Evolutionary conservation across 1,140 invertebrate genomes (phyloP).

Genomic region (Drosophila burlai): DNA sequence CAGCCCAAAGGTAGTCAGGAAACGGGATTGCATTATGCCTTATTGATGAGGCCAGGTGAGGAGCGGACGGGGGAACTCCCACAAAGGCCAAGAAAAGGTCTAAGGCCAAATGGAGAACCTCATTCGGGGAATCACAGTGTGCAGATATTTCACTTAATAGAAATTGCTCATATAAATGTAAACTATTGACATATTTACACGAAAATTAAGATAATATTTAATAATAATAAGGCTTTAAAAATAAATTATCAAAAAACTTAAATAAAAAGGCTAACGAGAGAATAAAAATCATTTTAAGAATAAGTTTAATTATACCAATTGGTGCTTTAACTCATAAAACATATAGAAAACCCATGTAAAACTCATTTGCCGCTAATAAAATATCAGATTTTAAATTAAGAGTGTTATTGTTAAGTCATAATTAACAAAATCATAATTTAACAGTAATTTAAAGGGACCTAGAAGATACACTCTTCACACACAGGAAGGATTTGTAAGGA

Average conservation of each 20-base stretch:
- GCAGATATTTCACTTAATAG: neutral
- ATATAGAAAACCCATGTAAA: too few relatives aligned
- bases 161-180: neutral
- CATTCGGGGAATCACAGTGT: neutral
- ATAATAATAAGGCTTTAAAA: too few relatives aligned
- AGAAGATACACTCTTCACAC: too few relatives aligned
- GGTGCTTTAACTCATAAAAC: neutral
- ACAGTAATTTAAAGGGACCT: neutral
- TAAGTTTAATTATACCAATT: neutral
- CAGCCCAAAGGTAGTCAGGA: slow-evolving; percentile 27
- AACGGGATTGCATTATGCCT: slow-evolving; percentile 59
- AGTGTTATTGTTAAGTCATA: neutral
- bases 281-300: neutral
- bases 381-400: too few relatives aligned
- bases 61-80: neutral
- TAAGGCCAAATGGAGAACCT: slow-evolving; percentile 1
- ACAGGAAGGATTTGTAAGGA: too few relatives aligned
- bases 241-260: neutral
- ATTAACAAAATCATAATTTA: neutral
- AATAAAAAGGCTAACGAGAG: too few relatives aligned
- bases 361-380: neutral
- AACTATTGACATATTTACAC: too few relatives aligned
- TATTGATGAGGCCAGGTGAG: slow-evolving; percentile 57
- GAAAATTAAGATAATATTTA: neutral
- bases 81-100: neutral